Conservation (phyloP, 2,888 invertebrate species). For the Noctua janthina region DNA sequence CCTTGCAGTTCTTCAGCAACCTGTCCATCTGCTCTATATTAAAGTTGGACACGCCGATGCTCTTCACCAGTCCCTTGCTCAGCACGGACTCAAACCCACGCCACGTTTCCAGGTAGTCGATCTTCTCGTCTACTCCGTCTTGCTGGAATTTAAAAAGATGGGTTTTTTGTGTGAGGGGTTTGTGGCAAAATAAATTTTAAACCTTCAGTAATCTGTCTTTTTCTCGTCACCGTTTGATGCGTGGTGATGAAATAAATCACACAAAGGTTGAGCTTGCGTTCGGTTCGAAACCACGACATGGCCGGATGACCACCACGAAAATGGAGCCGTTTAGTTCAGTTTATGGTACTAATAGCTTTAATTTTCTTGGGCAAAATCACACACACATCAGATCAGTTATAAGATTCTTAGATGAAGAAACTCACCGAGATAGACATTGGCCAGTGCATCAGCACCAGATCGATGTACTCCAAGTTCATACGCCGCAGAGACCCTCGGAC, state of each 20-base stretch:
- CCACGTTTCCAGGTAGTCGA: conserved; percentile 94
- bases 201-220: neutral
- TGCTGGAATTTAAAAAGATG: conserved; percentile 68
- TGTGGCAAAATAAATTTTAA: neutral
- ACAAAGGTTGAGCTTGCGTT: too few species aligned
- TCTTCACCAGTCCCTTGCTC: conserved; percentile 91
- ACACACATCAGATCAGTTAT: neutral
- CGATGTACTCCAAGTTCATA: conserved; percentile 80
- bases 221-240: neutral
- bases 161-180: neutral
- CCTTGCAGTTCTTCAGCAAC: conserved; percentile 90
- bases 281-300: too few species aligned
- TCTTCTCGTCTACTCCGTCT: conserved; percentile 89
- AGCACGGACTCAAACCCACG: conserved; percentile 93
- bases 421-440: conserved; percentile 83
- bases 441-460: conserved; percentile 84
- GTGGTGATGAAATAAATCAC: neutral
- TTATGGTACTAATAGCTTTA: neutral
- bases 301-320: neutral
- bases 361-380: neutral
- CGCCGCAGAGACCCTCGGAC: conserved; percentile 78
- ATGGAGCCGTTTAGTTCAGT: neutral
- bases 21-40: conserved; percentile 93
- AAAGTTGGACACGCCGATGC: conserved; percentile 96
- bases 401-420: neutral